Conservation (phyloP, 2,113 vertebrate genomes). For the Pogona vitticeps region DNA sequence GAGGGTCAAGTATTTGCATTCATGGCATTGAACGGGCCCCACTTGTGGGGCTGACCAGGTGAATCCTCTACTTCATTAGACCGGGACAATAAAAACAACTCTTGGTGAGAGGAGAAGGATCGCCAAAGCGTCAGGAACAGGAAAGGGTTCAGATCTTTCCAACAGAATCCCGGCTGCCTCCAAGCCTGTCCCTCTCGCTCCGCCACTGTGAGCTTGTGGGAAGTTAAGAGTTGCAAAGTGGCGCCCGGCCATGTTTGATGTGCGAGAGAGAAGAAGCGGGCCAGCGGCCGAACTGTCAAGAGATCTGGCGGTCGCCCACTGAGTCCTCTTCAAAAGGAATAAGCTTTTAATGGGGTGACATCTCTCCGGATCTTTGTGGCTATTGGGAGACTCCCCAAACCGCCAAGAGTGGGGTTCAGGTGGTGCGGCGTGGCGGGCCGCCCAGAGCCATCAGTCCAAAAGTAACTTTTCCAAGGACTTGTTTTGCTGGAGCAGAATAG, state of each 20-base stretch:
- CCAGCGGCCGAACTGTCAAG: neutral
- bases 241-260: neutral
- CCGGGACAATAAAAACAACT: constrained; percentile 66
- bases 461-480: no score
- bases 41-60: constrained; percentile 74
- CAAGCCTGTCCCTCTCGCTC: neutral
- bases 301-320: neutral
- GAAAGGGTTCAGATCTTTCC: neutral
- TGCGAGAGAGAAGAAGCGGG: no score
- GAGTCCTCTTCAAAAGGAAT: neutral
- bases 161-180: neutral
- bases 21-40: constrained; percentile 69
- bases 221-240: neutral
- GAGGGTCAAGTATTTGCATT: constrained; percentile 84
- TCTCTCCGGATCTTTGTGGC: neutral
- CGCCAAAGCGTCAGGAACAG: neutral
- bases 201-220: rapidly evolving
- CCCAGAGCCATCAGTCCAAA: no score
- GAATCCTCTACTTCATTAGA: constrained; percentile 71
- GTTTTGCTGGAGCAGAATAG: no score
- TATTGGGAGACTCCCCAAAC: neutral
- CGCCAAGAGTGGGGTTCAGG: neutral
- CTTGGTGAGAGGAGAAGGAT: constrained; percentile 16
- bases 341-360: neutral
- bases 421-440: no score